Percentiles rank a stretch among this genome's conserved stretches.
Conservation (phyloP, 2,888 invertebrate species). For the Pachymerium ferrugineum region DNA sequence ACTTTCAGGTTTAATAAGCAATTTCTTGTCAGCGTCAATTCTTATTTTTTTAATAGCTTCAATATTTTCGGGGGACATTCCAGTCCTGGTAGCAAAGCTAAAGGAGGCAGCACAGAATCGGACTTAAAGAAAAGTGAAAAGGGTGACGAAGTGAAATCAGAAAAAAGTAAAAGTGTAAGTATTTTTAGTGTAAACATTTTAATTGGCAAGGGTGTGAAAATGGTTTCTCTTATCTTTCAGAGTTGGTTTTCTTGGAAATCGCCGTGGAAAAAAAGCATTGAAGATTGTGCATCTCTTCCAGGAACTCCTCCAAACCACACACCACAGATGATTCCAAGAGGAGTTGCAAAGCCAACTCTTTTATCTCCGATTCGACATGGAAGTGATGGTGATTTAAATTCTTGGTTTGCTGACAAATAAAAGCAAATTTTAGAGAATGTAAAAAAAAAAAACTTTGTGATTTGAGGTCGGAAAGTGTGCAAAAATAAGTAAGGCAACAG, state of each 20-base stretch:
- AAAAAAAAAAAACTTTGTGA: background rate
- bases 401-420: constrained; percentile 28
- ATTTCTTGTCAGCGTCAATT: background rate
- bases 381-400: constrained; percentile 16
- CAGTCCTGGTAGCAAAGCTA: constrained; percentile 21
- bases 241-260: constrained; percentile 32
- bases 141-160: background rate
- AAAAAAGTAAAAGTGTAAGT: constrained; percentile 28
- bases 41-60: background rate
- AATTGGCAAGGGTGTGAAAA: background rate
- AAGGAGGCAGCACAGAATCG: background rate
- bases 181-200: background rate
- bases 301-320: constrained; percentile 29
- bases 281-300: constrained; percentile 29
- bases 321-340: constrained; percentile 22
- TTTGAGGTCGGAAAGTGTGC: background rate
- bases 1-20: background rate
- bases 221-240: background rate
- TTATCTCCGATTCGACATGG: background rate
- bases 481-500: background rate
- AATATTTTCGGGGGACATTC: constrained; percentile 14
- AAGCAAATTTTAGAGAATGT: background rate
- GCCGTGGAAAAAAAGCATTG: constrained; percentile 16
- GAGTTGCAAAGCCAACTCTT: background rate
- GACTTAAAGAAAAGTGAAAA: background rate